Conservation (phyloP, 2,113 vertebrate species). For the Mormyrus iriodes region DNA sequence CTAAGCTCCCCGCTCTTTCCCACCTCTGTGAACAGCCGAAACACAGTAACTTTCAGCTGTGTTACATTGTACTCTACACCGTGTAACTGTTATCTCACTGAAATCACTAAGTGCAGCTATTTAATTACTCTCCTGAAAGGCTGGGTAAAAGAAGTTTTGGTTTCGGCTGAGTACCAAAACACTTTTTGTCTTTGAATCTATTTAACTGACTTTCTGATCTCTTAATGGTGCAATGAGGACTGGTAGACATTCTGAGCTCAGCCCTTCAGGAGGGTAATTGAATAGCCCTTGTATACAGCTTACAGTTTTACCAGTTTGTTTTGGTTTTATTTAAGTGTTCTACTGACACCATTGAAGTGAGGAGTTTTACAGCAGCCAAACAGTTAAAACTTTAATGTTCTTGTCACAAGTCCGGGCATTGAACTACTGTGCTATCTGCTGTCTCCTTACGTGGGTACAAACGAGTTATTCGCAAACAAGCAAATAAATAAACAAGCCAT, state of each 20-base stretch:
- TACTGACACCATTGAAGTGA: constrained; percentile 1
- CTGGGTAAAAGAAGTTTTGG: background rate
- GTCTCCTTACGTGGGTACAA: background rate
- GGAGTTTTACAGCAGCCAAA: background rate
- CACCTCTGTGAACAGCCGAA: background rate
- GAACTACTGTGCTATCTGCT: background rate
- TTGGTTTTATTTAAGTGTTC: background rate
- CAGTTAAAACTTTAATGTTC: background rate
- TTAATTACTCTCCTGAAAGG: background rate
- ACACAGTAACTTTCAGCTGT: background rate
- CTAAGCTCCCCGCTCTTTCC: background rate
- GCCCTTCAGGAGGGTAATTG: background rate
- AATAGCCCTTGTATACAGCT: constrained; percentile 1
- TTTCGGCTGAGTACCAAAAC: background rate
- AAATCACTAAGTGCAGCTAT: background rate
- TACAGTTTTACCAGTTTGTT: background rate
- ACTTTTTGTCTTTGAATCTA: constrained; percentile 1
- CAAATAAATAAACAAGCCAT: constrained; percentile 8
- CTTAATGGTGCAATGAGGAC: background rate
- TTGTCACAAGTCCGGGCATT: background rate
- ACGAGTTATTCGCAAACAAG: background rate
- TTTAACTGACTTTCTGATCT: background rate
- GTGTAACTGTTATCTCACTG: background rate
- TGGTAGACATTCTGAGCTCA: background rate
- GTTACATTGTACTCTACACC: background rate